Evolutionary conservation across 92 coral and sea anemone genomes (phyloP).

Genomic region (Palythoa heliodiscus): DNA sequence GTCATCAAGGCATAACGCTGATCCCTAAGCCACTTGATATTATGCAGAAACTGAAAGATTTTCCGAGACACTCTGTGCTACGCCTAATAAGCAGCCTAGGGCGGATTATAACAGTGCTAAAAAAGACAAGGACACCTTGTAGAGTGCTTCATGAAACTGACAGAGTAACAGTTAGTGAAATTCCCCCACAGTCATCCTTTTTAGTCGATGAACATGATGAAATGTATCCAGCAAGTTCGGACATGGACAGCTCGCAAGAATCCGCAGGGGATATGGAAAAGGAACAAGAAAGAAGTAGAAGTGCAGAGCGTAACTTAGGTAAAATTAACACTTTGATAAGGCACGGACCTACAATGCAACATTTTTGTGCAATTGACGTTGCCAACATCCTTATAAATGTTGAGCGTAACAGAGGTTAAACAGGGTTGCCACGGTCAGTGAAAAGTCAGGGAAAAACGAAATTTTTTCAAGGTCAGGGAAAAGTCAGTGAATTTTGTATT

Average conservation of each 20-base stretch:
- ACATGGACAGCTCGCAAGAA: slow-evolving; percentile 84
- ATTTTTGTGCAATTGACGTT: no score
- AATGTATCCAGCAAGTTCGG: slow-evolving; percentile 55
- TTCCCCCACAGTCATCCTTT: not conserved
- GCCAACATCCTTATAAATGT: no score
- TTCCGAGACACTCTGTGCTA: slow-evolving; percentile 46
- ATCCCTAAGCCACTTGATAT: not conserved
- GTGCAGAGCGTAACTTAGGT: slow-evolving; percentile 43
- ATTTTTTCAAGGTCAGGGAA: no score
- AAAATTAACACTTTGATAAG: not conserved
- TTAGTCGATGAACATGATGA: slow-evolving; percentile 22
- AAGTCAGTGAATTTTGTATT: no score
- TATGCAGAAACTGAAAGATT: slow-evolving; percentile 35
- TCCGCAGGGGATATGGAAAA: slow-evolving; percentile 91
- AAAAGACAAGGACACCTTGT: slow-evolving; percentile 75
- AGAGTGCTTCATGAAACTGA: not conserved
- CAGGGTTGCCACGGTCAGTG: no score
- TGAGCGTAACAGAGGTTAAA: no score
- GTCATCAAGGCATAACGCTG: not conserved
- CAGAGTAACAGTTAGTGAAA: not conserved
- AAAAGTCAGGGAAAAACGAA: no score
- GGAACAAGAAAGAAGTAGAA: slow-evolving; percentile 67
- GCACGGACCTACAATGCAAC: no score
- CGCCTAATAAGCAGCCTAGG: slow-evolving; percentile 64
- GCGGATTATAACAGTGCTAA: slow-evolving; percentile 66